A percentile compares a stretch with the other conserved stretches of the same genome.
Conservation (phyloP, 2,797 vertebrate genomes). For the Sciurus carolinensis region DNA sequence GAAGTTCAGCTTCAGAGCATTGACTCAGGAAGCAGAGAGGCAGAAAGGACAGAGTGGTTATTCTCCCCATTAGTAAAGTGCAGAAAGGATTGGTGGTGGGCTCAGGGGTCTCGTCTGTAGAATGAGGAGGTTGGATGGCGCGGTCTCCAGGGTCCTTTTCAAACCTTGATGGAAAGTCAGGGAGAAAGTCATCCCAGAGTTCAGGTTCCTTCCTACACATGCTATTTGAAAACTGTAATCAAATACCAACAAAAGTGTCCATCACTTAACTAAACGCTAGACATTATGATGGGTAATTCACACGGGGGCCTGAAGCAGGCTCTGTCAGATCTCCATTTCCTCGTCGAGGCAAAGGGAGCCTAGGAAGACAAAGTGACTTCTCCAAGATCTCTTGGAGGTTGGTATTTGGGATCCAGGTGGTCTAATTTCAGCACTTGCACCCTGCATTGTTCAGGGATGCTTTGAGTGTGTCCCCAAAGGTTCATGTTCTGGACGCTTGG, state of each 20-base stretch:
- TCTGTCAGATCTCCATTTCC: background rate
- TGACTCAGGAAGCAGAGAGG: background rate
- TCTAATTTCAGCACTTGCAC: background rate
- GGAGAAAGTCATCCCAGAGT: background rate
- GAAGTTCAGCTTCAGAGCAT: background rate
- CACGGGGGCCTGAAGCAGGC: background rate
- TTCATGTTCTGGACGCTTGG: background rate
- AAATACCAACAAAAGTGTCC: background rate
- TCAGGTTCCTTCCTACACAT: background rate
- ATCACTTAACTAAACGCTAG: background rate
- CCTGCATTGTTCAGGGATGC: background rate
- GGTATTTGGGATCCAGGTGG: background rate
- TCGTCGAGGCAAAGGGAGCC: background rate
- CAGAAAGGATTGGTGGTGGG: background rate
- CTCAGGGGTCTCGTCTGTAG: background rate
- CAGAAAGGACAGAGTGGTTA: background rate
- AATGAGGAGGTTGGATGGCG: background rate
- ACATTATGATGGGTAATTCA: background rate
- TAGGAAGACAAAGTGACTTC: background rate
- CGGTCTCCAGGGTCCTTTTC: background rate
- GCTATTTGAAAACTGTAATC: background rate
- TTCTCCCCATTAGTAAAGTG: background rate
- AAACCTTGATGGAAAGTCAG: background rate
- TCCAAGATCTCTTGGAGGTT: background rate
- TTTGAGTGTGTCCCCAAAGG: background rate